Conservation (phyloP, 2,888 invertebrate genomes). For the Plagiodera versicolora region DNA sequence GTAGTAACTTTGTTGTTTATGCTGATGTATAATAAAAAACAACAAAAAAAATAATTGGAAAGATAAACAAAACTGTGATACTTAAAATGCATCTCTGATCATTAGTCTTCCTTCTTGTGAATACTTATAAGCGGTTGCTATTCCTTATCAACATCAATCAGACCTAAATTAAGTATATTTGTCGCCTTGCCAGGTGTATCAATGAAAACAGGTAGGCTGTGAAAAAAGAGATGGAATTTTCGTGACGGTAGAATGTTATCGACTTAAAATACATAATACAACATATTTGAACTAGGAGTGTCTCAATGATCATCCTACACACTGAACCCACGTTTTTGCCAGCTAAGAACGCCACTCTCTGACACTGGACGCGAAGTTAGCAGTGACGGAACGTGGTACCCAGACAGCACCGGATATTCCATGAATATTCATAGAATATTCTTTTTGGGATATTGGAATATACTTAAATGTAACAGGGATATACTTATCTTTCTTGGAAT, state of each 20-base stretch:
- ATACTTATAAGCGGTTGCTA: neutral
- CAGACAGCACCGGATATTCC: too few relatives aligned
- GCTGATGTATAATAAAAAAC: too few relatives aligned
- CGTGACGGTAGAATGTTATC: constrained; percentile 33
- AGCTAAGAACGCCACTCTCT: constrained; percentile 38
- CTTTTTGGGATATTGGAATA: too few relatives aligned
- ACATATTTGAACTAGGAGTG: constrained; percentile 47
- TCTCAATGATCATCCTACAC: constrained; percentile 42
- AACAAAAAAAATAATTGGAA: too few relatives aligned
- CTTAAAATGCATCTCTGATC: too few relatives aligned
- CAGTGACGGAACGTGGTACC: neutral
- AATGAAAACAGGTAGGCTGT: constrained; percentile 4
- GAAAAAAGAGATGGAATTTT: constrained; percentile 21
- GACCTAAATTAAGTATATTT: neutral
- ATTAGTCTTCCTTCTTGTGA: neutral
- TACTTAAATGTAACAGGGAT: too few relatives aligned
- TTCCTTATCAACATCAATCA: neutral
- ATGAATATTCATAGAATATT: too few relatives aligned
- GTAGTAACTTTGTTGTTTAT: too few relatives aligned
- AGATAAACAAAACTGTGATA: too few relatives aligned
- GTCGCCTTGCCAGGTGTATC: constrained; percentile 14
- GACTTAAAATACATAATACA: constrained; percentile 42
- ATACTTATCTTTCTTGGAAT: too few relatives aligned
- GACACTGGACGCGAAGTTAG: constrained; percentile 25
- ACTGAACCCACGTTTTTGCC: constrained; percentile 39